Evolutionary conservation across 2,113 vertebrate species (phyloP).

Genomic region (Melanocharis versteri): DNA sequence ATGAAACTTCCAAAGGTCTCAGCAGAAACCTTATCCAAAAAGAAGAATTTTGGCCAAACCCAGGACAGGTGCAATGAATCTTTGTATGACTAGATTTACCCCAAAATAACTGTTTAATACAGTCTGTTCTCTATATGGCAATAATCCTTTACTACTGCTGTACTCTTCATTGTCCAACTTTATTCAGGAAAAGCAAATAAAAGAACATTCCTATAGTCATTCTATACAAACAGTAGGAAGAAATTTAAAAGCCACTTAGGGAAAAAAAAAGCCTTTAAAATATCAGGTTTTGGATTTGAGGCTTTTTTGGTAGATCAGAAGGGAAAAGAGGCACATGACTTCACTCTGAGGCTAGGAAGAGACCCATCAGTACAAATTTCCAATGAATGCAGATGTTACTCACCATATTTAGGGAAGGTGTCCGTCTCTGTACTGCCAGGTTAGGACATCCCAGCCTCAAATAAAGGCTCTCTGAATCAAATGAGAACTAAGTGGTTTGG

Average conservation of each 20-base stretch:
- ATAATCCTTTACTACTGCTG: not conserved
- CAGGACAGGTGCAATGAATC: not conserved
- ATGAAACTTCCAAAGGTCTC: not conserved
- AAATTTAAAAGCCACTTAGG: not conserved
- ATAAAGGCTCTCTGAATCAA: slow-evolving; percentile 62
- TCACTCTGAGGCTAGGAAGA: not conserved
- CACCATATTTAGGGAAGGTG: slow-evolving; percentile 47
- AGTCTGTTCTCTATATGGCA: not conserved
- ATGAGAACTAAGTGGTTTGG: slow-evolving; percentile 61
- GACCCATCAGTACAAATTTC: not conserved
- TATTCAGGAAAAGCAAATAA: not conserved
- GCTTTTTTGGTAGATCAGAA: not conserved
- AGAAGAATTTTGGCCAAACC: not conserved
- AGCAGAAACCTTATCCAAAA: not conserved
- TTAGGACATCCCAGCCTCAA: not conserved
- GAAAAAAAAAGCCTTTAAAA: not conserved
- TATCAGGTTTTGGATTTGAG: not conserved
- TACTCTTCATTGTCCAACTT: not conserved
- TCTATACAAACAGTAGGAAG: not conserved
- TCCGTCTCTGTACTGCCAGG: not conserved
- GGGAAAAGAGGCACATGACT: not conserved
- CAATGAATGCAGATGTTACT: slow-evolving; percentile 42
- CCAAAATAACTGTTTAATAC: not conserved
- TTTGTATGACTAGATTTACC: not conserved
- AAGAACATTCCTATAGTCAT: not conserved